Base-by-base conservation (phyloP, 2,113 vertebrate species). In the Colius striatus region DNA sequence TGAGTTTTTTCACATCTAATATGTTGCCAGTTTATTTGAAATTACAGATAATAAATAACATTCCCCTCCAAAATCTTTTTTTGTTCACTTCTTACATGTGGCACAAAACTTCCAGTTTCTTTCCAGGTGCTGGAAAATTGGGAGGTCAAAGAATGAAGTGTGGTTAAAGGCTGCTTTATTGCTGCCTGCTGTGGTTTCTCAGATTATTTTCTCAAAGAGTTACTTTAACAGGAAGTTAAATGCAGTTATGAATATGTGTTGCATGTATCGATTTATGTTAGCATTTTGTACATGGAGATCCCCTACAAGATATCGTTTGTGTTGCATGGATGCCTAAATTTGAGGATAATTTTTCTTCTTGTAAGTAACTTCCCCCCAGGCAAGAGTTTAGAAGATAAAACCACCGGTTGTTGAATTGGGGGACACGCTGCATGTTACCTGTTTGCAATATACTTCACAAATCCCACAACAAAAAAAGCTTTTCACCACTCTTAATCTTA, bases 161-260 rank as follows among this genome's bases (percentile, higher is more conserved):
- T 81, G 79, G 82, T 80, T 94, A 90, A 66, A 81, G 32, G 53
- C 32, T 81, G 65, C 18, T 81, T 92, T 77, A 86, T 71, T 90
- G 34, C 72, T 85, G 20, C 32, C 32, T 77, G 11, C 43, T 90
- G 72, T 84, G 87, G 87, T 88, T 97, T 84, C 73, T 65, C 45
- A 36, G 48, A 22, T 58, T 78, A 67, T 86, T 90, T 79, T 77
- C 58, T 89, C 38, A 13, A 71, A 74, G 36, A 2, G 1, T 60
- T 94, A 47, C 26, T 90, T 66, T 25, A 80, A 61, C 53, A 81
- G 53, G 45, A 80, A 62, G n/a, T n/a, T n/a, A n/a, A 55, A 82
- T 47, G 54, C 19, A 61, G 8, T 61, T 78, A 65, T 5, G 38
- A 84, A 84, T 48, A 75, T 0, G 1, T 27, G 15, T 57, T 82